Evolutionary conservation across 2,113 vertebrate genomes (phyloP), one percentile per base, ranked within the genome.

Genomic region (Siniperca knerii): DNA sequence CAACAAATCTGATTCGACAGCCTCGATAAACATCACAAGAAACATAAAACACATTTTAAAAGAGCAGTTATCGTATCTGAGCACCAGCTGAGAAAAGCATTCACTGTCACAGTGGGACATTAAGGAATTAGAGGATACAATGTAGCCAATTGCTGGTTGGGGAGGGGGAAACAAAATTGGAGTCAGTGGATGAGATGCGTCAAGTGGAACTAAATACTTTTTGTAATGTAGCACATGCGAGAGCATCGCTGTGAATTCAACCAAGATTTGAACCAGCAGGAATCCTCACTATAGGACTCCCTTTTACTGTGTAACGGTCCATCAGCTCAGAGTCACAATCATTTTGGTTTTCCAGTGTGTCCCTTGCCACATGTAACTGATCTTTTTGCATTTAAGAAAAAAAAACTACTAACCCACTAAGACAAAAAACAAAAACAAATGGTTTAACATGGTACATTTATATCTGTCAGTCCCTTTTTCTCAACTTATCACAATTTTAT

Each of bases 131-230:
- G 81, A 1, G 3, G 72, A 79, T 76, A 50, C 71, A 81, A 62
- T 67, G 54, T 1, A 58, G 62, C 35, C 70, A 58, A 66, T 67
- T 64, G 29, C 58, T 25, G 64, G 54, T 16, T 16, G n/a, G 50
- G 46, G 77, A 55, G 48, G 25, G 21, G 50, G 50, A 29, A 64
- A 69, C 55, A n/a, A 79, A 83, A 74, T 18, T 67, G 61, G 57
- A 91, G 81, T 78, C 54, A 77, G 79, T 76, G 62, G 67, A 82
- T 84, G 73, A 81, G 81, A 88, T 54, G 82, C 37, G 21, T 84
- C 65, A 73, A 88, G 84, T 89, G 82, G 66, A 91, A 82, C 91
- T 79, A 81, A 87, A 89, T 50, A 54, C 81, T 82, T 81, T 83
- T 77, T 72, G 78, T 72, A 69, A 75, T 81, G 72, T 33, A 20